A percentile compares a stretch with the other conserved stretches of the same genome.
Conservation (phyloP, 2,797 vertebrate species). For the Vespertilio murinus region DNA sequence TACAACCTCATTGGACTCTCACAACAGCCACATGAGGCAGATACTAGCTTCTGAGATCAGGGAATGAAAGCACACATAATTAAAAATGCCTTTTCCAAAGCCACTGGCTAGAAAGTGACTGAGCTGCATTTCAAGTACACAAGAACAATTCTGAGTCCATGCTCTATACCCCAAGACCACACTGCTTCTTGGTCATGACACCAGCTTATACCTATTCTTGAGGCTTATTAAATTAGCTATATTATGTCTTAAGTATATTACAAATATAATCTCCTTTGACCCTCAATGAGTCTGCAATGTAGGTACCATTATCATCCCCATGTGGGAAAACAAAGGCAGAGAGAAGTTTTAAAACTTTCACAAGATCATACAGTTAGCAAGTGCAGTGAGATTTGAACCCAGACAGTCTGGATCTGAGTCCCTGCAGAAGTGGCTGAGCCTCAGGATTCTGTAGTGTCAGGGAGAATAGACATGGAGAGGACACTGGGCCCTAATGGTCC, state of each 20-base stretch:
- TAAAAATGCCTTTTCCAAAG: neutral
- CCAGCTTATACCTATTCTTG: neutral
- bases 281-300: neutral
- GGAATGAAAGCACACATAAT: neutral
- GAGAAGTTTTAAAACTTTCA: neutral
- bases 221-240: neutral
- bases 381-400: neutral
- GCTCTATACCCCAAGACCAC: neutral
- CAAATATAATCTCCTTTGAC: neutral
- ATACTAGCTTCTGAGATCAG: neutral
- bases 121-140: neutral
- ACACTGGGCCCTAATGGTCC: neutral
- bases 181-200: neutral
- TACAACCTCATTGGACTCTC: neutral
- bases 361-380: neutral
- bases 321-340: neutral
- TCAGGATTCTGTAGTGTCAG: neutral
- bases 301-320: neutral
- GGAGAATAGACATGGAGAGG: neutral
- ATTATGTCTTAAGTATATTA: neutral
- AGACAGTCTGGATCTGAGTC: neutral
- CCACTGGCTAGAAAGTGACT: neutral
- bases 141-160: neutral
- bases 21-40: no score
- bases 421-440: neutral